Evolutionary conservation across 2,113 vertebrate species (phyloP).

Genomic region (Ahaetulla prasina): DNA sequence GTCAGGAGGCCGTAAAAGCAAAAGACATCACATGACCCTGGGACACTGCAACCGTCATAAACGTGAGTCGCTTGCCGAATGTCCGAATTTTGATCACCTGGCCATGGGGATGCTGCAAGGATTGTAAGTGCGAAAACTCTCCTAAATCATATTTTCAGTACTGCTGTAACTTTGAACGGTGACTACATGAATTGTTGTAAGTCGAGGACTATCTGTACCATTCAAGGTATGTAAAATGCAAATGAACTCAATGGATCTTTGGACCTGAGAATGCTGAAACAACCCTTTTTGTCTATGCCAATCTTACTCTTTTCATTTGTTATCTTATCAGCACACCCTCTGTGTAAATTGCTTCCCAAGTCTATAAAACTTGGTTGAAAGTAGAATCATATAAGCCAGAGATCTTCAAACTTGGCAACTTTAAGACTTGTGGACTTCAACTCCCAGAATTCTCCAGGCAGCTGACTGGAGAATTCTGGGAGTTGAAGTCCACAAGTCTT

Average conservation of each 20-base stretch:
- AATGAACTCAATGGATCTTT: not conserved
- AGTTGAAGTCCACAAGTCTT: too few species aligned
- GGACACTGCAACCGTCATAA: not conserved
- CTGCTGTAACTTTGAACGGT: too few species aligned
- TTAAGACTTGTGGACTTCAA: too few species aligned
- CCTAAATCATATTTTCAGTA: not conserved
- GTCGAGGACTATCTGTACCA: not conserved
- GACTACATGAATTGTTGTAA: not conserved
- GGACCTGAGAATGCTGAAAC: not conserved
- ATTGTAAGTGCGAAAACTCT: not conserved
- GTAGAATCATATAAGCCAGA: not conserved
- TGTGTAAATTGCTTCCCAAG: not conserved
- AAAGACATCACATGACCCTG: not conserved
- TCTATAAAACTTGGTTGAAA: not conserved
- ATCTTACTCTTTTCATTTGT: not conserved
- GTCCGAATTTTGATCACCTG: not conserved
- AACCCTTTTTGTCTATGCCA: not conserved
- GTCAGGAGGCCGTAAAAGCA: not conserved
- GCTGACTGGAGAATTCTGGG: too few species aligned
- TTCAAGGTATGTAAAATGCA: not conserved
- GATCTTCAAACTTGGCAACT: too few species aligned
- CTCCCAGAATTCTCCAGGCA: too few species aligned
- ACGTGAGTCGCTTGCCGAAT: not conserved
- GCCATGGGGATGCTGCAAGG: not conserved
- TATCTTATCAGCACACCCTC: not conserved